phyloP scores from a whole-genome alignment of 2,888 invertebrate genomes.

The Netelia melanura region DNA sequence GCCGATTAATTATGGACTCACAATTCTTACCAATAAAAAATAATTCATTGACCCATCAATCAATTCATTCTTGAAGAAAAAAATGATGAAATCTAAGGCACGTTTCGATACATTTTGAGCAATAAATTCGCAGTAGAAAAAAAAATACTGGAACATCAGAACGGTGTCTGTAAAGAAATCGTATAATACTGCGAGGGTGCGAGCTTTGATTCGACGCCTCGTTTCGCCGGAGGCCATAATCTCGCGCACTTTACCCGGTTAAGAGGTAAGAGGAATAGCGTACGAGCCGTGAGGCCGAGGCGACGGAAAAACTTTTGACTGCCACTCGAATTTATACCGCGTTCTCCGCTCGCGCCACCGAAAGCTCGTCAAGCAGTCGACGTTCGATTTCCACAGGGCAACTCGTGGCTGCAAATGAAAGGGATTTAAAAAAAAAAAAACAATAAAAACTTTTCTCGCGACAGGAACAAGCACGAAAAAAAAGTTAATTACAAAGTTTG shows the following conservation, averaged over 20 bases:
- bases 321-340: conserved; percentile 37
- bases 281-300: not conserved
- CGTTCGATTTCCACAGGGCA: conserved; percentile 37
- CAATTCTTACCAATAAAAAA: too few species aligned
- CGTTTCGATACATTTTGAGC: too few species aligned
- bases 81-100: too few species aligned
- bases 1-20: too few species aligned
- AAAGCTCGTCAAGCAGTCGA: conserved; percentile 26
- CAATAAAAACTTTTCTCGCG: conserved; percentile 31
- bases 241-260: not conserved
- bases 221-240: not conserved
- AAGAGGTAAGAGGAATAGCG: conserved; percentile 6
- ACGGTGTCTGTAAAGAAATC: too few species aligned
- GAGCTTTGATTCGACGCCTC: not conserved
- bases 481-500: conserved; percentile 63
- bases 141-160: too few species aligned
- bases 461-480: conserved; percentile 50
- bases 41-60: too few species aligned
- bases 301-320: conserved; percentile 42
- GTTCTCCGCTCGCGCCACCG: conserved; percentile 21
- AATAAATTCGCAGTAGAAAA: too few species aligned
- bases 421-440: conserved; percentile 20
- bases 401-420: conserved; percentile 27
- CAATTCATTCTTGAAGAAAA: too few species aligned
- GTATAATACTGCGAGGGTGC: too few species aligned